Conservation (phyloP, 2,888 invertebrate genomes). For the Ornithoptera priamus region DNA sequence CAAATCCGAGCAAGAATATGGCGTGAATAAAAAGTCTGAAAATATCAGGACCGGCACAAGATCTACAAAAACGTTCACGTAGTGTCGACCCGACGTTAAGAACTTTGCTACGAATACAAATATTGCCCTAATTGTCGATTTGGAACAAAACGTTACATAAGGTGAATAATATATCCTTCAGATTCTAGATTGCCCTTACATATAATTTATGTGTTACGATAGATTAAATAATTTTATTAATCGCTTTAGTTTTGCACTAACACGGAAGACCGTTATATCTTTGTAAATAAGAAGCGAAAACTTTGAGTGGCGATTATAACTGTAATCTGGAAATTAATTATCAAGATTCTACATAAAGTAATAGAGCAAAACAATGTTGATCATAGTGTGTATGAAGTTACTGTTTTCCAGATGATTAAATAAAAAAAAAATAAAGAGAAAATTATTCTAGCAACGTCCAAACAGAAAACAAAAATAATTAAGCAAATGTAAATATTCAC, state of each 20-base stretch:
- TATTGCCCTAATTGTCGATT: constrained; percentile 15
- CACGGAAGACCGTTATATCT: too few relatives aligned
- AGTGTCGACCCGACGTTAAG: constrained; percentile 24
- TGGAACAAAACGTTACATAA: constrained; percentile 6
- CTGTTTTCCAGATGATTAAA: too few relatives aligned
- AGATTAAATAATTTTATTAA: too few relatives aligned
- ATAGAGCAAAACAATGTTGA: not conserved
- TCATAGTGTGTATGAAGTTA: not conserved
- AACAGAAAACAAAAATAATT: not conserved
- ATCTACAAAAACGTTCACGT: constrained; percentile 23
- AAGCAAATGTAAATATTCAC: not conserved
- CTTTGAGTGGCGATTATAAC: not conserved
- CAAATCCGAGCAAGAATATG: not conserved
- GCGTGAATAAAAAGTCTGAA: constrained; percentile 16
- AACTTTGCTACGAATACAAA: constrained; percentile 26
- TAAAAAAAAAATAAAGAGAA: too few relatives aligned
- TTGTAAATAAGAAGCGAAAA: not conserved
- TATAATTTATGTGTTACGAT: not conserved
- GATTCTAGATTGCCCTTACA: not conserved
- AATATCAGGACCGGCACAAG: constrained; percentile 3
- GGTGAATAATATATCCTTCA: not conserved
- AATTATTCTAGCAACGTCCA: not conserved
- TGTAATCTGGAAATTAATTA: not conserved
- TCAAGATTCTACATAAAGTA: not conserved
- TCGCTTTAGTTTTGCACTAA: too few relatives aligned